Conservation (phyloP, 2,113 vertebrate species). For the Brachirus orientalis region DNA sequence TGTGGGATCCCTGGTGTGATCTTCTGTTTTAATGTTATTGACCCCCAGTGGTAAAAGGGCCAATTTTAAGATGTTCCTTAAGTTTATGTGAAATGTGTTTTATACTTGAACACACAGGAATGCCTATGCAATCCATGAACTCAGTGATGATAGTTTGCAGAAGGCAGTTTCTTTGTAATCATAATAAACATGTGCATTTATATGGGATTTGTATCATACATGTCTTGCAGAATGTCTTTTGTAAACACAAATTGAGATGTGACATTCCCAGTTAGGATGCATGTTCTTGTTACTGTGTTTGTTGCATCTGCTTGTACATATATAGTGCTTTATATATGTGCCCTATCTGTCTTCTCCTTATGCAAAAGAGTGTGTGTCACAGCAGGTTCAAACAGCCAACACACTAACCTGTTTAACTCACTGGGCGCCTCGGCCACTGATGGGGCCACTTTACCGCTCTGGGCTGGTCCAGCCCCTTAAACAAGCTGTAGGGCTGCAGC, state of each 20-base stretch:
- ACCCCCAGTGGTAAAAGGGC: not conserved
- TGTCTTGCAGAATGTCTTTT: constrained; percentile 1
- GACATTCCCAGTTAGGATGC: not conserved
- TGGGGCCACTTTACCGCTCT: constrained; percentile 64
- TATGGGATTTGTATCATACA: too few relatives aligned
- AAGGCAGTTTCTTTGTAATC: too few relatives aligned
- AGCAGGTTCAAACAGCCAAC: constrained; percentile 70
- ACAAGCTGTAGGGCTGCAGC: constrained; percentile 66
- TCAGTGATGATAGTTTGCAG: not conserved
- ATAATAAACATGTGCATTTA: too few relatives aligned
- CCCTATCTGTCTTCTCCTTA: constrained; percentile 24
- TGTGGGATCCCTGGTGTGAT: not conserved
- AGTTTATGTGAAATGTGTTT: not conserved
- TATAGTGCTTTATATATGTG: not conserved
- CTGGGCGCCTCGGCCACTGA: constrained; percentile 74
- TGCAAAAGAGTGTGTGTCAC: constrained; percentile 35
- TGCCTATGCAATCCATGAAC: too few relatives aligned
- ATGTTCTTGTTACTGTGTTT: constrained; percentile 6
- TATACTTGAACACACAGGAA: not conserved
- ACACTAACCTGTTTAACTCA: constrained; percentile 79
- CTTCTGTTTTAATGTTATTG: not conserved
- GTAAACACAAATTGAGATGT: not conserved
- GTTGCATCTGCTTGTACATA: constrained; percentile 7
- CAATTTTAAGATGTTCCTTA: not conserved
- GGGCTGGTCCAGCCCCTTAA: constrained; percentile 69